Conservation (phyloP, 2,888 invertebrate species). For the Agrotis puta region DNA sequence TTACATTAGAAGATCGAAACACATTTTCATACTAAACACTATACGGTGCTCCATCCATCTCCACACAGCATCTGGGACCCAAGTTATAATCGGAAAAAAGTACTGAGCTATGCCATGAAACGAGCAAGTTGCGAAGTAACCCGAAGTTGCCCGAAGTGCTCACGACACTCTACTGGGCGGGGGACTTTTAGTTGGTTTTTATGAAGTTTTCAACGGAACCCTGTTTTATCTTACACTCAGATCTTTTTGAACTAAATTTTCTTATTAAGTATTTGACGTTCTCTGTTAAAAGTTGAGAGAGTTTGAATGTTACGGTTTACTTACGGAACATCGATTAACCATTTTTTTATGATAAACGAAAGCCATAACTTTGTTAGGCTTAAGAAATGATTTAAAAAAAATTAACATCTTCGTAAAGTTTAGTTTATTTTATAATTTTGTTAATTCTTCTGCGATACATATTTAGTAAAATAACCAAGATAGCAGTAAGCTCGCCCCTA, state of each 20-base stretch:
- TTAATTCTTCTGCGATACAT: neutral
- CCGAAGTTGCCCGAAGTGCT: slow-evolving; percentile 46
- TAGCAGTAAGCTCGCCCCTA: neutral
- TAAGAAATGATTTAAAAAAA: neutral
- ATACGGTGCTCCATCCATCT: slow-evolving; percentile 48
- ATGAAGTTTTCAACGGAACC: slow-evolving; percentile 64
- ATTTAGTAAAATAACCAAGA: neutral
- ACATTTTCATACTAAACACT: slow-evolving; percentile 52
- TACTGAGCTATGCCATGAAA: slow-evolving; percentile 53
- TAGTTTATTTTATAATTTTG: neutral
- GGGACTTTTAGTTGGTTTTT: slow-evolving; percentile 67
- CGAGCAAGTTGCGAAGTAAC: slow-evolving; percentile 62
- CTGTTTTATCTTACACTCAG: slow-evolving; percentile 58
- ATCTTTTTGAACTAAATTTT: slow-evolving; percentile 65
- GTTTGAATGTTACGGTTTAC: slow-evolving; percentile 27
- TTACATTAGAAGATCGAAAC: slow-evolving; percentile 22
- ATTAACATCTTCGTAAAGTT: neutral
- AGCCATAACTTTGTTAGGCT: neutral
- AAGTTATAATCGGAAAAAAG: slow-evolving; percentile 67
- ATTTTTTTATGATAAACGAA: slow-evolving; percentile 1
- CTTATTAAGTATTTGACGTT: slow-evolving; percentile 61
- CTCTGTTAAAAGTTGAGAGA: slow-evolving; percentile 20
- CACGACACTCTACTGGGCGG: slow-evolving; percentile 58
- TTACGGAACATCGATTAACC: neutral
- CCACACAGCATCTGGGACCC: slow-evolving; percentile 54